Percentiles rank a stretch among this genome's conserved stretches.
Conservation (phyloP, 37 sponge, comb jelly and placozoan genomes). For the Lycopodina hypogea region DNA sequence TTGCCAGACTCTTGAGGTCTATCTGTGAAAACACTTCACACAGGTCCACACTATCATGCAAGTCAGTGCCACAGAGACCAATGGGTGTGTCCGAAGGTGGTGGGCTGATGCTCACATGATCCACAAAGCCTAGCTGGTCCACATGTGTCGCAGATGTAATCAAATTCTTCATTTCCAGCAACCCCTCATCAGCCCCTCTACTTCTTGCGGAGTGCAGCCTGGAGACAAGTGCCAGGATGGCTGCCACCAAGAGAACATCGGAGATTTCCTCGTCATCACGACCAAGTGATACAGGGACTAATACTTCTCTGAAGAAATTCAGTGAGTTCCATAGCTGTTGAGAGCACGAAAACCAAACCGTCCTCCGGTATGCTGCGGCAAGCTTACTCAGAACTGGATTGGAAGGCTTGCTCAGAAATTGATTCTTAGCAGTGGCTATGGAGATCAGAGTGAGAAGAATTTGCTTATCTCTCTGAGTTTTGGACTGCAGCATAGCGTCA, state of each 20-base stretch:
- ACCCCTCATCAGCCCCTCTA: background rate
- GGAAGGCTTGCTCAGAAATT: background rate
- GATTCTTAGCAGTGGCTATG: conserved; percentile 22
- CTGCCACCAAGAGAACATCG: conserved; percentile 9
- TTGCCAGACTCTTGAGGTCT: background rate
- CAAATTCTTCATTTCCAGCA: background rate
- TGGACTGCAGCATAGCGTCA: background rate
- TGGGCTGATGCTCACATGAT: conserved; percentile 49
- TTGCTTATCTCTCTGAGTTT: conserved; percentile 5
- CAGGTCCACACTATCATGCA: background rate
- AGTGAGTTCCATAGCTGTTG: conserved; percentile 40
- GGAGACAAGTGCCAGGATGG: conserved; percentile 16
- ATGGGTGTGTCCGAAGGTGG: conserved; percentile 51
- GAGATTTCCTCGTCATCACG: background rate
- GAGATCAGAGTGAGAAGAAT: conserved; percentile 23
- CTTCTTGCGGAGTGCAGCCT: background rate
- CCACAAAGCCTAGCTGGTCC: conserved; percentile 2
- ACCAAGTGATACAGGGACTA: background rate
- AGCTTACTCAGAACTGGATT: conserved; percentile 15
- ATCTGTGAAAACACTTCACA: background rate
- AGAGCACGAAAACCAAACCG: conserved; percentile 15
- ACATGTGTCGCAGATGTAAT: background rate
- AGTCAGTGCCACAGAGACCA: background rate
- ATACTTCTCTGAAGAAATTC: conserved; percentile 14
- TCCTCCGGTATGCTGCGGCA: background rate